A percentile compares a stretch with the other conserved stretches of the same genome.
These are phyloP conservation scores for Blastomussa wellsi DNA, from an alignment of 92 coral and sea anemone species.

Conservation along the genomic window DNA sequence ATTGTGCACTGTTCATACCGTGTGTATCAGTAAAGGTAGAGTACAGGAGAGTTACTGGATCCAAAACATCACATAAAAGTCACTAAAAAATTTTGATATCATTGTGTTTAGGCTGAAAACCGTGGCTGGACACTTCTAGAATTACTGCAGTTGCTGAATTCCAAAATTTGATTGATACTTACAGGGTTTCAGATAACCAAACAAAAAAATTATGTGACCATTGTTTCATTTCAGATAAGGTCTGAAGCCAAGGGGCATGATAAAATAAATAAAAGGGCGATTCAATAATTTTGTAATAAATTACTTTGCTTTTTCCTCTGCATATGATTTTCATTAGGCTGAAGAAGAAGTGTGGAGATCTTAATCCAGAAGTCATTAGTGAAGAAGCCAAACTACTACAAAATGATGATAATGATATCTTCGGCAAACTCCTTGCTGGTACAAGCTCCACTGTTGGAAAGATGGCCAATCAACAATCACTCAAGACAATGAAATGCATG, in stretches of 20 bases:
- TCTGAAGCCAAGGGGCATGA: not conserved
- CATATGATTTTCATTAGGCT: not conserved
- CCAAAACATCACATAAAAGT: not conserved
- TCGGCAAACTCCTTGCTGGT: slow-evolving; percentile 35
- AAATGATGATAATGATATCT: slow-evolving; percentile 25
- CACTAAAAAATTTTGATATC: not conserved
- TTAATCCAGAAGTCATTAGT: not conserved
- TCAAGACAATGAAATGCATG: not conserved
- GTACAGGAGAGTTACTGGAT: not conserved
- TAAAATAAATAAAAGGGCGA: not conserved
- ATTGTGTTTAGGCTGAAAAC: not conserved
- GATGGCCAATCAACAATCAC: not conserved
- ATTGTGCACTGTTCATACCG: no score
- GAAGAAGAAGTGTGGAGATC: not conserved
- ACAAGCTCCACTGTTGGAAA: not conserved
- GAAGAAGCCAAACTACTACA: not conserved
- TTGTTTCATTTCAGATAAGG: no score
- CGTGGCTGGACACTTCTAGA: not conserved
- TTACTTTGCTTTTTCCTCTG: not conserved
- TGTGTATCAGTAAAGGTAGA: not conserved
- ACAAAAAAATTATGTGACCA: no score
- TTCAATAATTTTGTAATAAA: not conserved
- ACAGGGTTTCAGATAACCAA: not conserved
- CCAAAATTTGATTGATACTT: not conserved
- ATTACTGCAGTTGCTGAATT: not conserved